Evolutionary conservation across 1,140 invertebrate species (phyloP), one percentile per base, ranked within the genome.

Genomic region (Galleria mellonella): DNA sequence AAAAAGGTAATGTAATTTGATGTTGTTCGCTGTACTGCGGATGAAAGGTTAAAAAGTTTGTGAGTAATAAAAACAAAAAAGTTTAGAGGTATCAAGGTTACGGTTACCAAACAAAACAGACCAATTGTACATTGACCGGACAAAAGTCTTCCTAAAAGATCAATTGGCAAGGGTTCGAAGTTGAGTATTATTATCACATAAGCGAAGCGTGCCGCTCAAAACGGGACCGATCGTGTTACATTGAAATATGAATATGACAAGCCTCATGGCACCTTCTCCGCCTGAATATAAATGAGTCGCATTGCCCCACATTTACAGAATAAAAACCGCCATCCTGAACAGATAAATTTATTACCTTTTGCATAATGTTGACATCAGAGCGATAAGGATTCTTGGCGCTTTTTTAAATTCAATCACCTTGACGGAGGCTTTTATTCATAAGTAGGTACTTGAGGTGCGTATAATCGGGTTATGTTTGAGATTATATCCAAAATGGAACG

Each of bases 211-310:
- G 38, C 28, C 35, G 11, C 23, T 23, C 13, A 41, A 39, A 23
- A 51, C 33, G 43, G 41, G 40, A 37, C 33, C 39, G 54, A 53
- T 59, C 43, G 42, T 48, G 55, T 66, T 47, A 51, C 45, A 59
- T 56, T 66, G 53, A 66, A 62, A 66, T 55, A 58, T 62, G 58
- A 54, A 58, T 54, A 52, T 47, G 47, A 59, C 45, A 53, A 43
- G 43, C 32, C 23, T 44, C 37, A 39, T 37, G 51, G 47, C 45
- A 15, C 42, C 53, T 35, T 11, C 39, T n/a, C 31, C 33, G 14
- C 31, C 46, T 50, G 51, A 63, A 58, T 61, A 62, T 62, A 56
- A 62, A 62, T 51, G 51, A 57, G 47, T 50, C 43, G 32, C 23
- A 47, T 47, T 51, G 51, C 55, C 47, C 47, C 43, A 35, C 14